Evolutionary conservation across 2,888 invertebrate species (phyloP), one percentile per base, ranked within the genome.

Genomic region (Chaitophorus viminalis): DNA sequence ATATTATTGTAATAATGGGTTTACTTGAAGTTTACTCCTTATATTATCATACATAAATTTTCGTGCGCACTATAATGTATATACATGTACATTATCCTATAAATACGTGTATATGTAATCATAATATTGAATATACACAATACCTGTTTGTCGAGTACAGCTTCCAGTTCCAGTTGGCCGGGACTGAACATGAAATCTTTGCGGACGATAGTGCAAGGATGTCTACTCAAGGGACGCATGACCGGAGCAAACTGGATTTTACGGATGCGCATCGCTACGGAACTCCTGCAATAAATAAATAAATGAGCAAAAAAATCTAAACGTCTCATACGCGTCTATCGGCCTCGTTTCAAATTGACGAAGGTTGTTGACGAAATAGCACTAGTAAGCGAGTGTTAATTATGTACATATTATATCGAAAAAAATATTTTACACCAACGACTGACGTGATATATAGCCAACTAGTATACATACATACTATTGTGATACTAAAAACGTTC

Each of bases 101-200:
- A 4, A 0, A 4, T 18, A 54, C 54, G 25, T 0, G 60, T 14
- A 14, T 46, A 60, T 8, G 60, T 60, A 18, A 25, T 25, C 60
- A 21, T 60, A 60, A 25, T 60, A 25, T 4, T 21, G 60, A 54
- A 54, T 25, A 60, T 11, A 11, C 17, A 60, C 3, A 0, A 33
- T 90, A 94, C 95, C 93, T 98, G 98, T 91, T 98, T 98, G 91
- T 98, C 98, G 87, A 99, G 93, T 0, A 97, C 98, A 0, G 97
- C 96, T 92, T 99, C 98, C 86, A 98, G 93, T 91, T 98, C 97
- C 25, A 99, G 93, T 91, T 98, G 98, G 0, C 98, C 98, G 9
- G 98, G 98, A 90, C 98, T 98, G 90, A 98, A 93, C 91, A 98
- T 94, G 92, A 98, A 98, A 92, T 98, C 98, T 92, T 98, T 98